These are phyloP conservation scores for Chionoecetes opilio DNA, from an alignment of 1,140 invertebrate species.

Conservation along the genomic window DNA sequence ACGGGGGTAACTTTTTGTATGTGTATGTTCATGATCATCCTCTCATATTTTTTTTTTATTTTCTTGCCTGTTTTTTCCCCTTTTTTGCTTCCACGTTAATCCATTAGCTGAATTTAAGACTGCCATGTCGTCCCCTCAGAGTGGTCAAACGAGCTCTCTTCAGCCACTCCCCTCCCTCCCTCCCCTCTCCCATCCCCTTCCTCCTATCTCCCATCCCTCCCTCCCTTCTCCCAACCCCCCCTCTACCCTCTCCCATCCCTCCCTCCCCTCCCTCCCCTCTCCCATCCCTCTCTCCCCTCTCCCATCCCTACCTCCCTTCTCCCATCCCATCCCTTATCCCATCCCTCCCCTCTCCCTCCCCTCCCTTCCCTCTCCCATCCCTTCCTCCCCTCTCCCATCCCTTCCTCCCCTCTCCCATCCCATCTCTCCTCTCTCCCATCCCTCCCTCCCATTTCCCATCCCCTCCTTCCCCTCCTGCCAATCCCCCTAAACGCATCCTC, in stretches of 20 bases:
- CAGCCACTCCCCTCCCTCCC: neutral
- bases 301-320: neutral
- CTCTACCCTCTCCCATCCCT: too few species aligned
- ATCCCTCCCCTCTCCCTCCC: too few species aligned
- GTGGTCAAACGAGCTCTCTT: neutral
- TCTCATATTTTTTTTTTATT: neutral
- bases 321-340: too few species aligned
- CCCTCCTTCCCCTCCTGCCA: neutral
- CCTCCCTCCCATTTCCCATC: neutral
- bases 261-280: too few species aligned
- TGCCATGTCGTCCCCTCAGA: neutral
- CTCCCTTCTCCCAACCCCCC: neutral
- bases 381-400: too few species aligned
- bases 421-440: neutral
- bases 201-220: neutral
- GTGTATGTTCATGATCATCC: neutral
- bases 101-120: slow-evolving; percentile 28
- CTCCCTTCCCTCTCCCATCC: too few species aligned
- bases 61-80: neutral
- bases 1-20: neutral
- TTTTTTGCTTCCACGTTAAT: neutral
- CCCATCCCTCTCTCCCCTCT: neutral
- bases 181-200: neutral
- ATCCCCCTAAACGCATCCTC: too few species aligned
- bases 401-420: too few species aligned